Evolutionary conservation across 2,797 vertebrate species (phyloP).

Genomic region (Hypotaenidia philippensis): DNA sequence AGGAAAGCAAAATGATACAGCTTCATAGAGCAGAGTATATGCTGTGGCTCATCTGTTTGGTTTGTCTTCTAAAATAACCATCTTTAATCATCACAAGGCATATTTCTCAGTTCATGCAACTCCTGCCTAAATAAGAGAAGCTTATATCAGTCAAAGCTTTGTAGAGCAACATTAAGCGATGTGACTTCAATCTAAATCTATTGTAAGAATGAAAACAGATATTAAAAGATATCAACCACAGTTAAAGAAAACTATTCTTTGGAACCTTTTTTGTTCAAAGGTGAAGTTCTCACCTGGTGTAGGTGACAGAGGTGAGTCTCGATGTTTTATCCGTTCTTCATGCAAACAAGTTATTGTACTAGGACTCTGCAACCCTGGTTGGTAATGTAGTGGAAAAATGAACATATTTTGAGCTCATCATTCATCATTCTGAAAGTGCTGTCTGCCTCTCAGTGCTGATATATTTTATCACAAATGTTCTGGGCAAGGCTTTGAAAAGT

Average conservation of each 20-base stretch:
- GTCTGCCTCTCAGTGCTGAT: neutral
- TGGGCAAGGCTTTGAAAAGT: neutral
- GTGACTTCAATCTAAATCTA: neutral
- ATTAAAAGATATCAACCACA: neutral
- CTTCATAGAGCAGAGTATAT: neutral
- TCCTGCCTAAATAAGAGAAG: neutral
- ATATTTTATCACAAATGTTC: neutral
- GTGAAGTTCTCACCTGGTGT: neutral
- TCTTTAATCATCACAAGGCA: neutral
- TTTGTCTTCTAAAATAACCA: accelerated
- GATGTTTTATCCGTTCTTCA: neutral
- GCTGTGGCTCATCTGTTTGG: neutral
- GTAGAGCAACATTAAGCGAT: neutral
- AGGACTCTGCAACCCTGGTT: neutral
- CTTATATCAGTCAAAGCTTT: neutral
- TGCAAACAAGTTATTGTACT: neutral
- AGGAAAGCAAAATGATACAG: neutral
- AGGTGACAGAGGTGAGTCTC: neutral
- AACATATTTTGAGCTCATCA: neutral
- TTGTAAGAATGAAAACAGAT: neutral
- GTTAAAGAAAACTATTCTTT: neutral
- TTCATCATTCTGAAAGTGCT: neutral
- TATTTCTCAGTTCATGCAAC: neutral
- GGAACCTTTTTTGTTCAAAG: neutral
- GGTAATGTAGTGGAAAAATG: neutral